Evolutionary conservation across 2,797 vertebrate genomes (phyloP).

Genomic region (Thalassophryne amazonica): DNA sequence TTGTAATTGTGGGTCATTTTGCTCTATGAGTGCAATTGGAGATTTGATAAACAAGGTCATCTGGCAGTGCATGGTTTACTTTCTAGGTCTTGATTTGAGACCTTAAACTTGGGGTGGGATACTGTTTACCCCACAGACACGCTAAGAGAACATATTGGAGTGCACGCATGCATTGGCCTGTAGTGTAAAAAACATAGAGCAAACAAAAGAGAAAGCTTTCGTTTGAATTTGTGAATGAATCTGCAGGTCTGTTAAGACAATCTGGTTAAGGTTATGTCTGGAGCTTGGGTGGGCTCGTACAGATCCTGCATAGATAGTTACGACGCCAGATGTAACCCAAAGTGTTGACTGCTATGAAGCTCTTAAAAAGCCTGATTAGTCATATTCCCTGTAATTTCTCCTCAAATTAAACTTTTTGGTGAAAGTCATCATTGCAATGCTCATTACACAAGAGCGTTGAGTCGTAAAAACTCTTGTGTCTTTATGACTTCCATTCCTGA

Average conservation of each 20-base stretch:
- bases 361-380: constrained; percentile 63
- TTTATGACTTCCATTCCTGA: too few species aligned
- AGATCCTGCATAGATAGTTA: constrained; percentile 50
- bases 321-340: constrained; percentile 43
- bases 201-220: too few species aligned
- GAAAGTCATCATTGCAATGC: neutral
- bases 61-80: constrained; percentile 82
- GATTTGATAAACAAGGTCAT: constrained; percentile 79
- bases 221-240: constrained; percentile 12
- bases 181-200: too few species aligned
- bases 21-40: constrained; percentile 86
- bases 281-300: constrained; percentile 24
- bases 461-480: constrained; percentile 22
- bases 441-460: neutral
- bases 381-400: constrained; percentile 56
- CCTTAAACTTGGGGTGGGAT: constrained; percentile 76
- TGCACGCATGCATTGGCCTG: too few species aligned
- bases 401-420: constrained; percentile 30
- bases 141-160: constrained; percentile 27
- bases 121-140: constrained; percentile 62
- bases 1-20: constrained; percentile 94
- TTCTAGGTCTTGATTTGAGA: constrained; percentile 89
- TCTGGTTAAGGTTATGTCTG: constrained; percentile 7
- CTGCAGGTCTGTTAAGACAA: neutral
- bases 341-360: constrained; percentile 62